A percentile compares a stretch with the other conserved stretches of the same genome.
phyloP scores from a whole-genome alignment of 1,140 invertebrate species.

The Sycophaga agraensis region DNA sequence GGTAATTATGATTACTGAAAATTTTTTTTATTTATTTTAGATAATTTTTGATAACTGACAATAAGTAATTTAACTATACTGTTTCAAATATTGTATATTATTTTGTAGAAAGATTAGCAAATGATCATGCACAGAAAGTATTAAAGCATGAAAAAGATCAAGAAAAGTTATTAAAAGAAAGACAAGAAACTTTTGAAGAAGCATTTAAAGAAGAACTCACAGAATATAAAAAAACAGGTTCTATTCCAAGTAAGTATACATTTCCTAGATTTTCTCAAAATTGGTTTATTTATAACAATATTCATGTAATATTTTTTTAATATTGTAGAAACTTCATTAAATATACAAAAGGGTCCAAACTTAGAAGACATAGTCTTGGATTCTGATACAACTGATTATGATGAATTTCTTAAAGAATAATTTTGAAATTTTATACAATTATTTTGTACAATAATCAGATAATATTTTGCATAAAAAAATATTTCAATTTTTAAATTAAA shows the following conservation, averaged over 20 bases:
- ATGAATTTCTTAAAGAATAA: slow-evolving; percentile 59
- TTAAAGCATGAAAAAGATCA: slow-evolving; percentile 61
- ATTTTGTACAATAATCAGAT: neutral
- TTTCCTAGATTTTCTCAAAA: slow-evolving; percentile 4
- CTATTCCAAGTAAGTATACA: slow-evolving; percentile 61
- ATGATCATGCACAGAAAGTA: slow-evolving; percentile 62
- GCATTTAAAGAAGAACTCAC: slow-evolving; percentile 70
- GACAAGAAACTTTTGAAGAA: slow-evolving; percentile 68
- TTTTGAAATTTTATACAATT: neutral
- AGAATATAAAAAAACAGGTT: slow-evolving; percentile 65
- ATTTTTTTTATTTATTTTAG: too few species aligned
- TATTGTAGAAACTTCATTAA: slow-evolving; percentile 42
- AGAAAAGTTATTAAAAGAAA: slow-evolving; percentile 62
- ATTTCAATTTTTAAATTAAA: neutral
- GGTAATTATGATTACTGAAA: slow-evolving; percentile 52
- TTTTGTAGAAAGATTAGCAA: slow-evolving; percentile 60
- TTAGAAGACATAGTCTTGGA: slow-evolving; percentile 62
- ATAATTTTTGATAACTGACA: too few species aligned
- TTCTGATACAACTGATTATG: slow-evolving; percentile 56
- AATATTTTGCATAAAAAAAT: neutral
- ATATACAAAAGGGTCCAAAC: slow-evolving; percentile 44
- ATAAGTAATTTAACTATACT: too few species aligned
- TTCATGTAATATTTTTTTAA: slow-evolving; percentile 11
- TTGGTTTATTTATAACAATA: slow-evolving; percentile 17
- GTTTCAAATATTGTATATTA: neutral